Evolutionary conservation across 2,797 vertebrate species (phyloP).

Genomic region (Loris lydekkerianus): DNA sequence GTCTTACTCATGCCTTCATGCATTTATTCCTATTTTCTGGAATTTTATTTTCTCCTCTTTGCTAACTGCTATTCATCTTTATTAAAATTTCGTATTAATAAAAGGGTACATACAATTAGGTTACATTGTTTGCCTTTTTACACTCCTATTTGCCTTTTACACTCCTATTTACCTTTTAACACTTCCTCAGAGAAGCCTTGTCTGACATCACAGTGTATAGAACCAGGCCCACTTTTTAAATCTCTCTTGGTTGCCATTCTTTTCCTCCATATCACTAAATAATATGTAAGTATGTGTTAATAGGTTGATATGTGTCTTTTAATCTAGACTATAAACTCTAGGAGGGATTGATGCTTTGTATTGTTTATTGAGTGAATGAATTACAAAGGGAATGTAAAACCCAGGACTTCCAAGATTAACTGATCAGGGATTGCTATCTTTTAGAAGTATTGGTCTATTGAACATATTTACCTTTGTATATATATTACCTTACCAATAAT

Average conservation of each 20-base stretch:
- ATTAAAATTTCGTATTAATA: too few relatives aligned
- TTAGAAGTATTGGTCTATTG: background rate
- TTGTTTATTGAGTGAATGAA: constrained; percentile 1
- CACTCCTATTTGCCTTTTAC: background rate
- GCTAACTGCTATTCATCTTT: background rate
- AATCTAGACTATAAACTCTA: background rate
- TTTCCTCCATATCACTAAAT: background rate
- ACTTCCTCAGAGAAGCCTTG: background rate
- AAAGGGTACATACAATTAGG: too few relatives aligned
- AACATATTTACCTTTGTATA: background rate
- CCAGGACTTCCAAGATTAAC: constrained; percentile 21
- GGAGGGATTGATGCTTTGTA: background rate
- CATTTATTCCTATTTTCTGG: constrained; percentile 41
- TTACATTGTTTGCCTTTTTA: too few relatives aligned
- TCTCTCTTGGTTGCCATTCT: constrained; percentile 1
- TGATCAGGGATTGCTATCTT: background rate
- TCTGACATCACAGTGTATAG: background rate
- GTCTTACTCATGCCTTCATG: background rate
- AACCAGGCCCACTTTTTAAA: background rate
- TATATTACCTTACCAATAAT: background rate
- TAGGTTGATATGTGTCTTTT: background rate
- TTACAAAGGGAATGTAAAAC: background rate
- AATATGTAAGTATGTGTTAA: background rate
- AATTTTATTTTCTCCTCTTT: constrained; percentile 37
- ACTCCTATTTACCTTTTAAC: background rate